Base-by-base conservation (phyloP, 2,888 invertebrate genomes). In the Epistrophella euchroma region DNA sequence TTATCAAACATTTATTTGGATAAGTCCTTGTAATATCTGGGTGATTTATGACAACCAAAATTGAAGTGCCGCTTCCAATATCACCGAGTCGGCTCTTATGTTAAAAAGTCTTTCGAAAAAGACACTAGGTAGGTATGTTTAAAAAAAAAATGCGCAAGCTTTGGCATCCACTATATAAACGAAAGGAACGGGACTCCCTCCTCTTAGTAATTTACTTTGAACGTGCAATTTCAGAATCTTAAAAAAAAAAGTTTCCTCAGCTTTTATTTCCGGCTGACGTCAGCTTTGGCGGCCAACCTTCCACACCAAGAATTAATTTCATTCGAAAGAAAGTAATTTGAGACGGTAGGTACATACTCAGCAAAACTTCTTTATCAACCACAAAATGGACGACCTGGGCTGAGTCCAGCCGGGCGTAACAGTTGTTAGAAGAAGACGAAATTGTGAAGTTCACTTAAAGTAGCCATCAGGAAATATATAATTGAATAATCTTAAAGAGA, bases 1-100 rank as follows among this genome's bases (percentile, higher is more conserved):
- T 79, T 75, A 80, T 79, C 50, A 79, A 79, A 72, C 79, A 79
- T 84, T 75, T 52, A 75, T 75, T 80, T 52, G 47, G 58, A 75
- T 84, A 71, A 75, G 74, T 80, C 52, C 45, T 75, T 79, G 19
- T 47, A 19, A 66, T 52, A 72, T 79, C 58, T 66, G n/a, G 56
- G 71, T 79, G 80, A 84, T 79, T 84, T 84, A 84, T 84, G 58
- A 47, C 45, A 66, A 50, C 25, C 72, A 22, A 84, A 84, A 84
- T 79, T 79, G 71, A 84, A 84, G 79, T 84, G 50, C 10, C 19
- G 9, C 19, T 47, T 17, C 37, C 40, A 40, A 22, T 15, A 4
- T 0, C 58, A 9, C 9, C 32, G 2, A 58, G 28, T 28, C 19
- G 50, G 17, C 19, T 15, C 47, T 5, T 47, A 2, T 17, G 4